A percentile compares a stretch with the other conserved stretches of the same genome.
These are phyloP conservation scores for Andrena haemorrhoa DNA, from an alignment of 2,888 invertebrate genomes.

Conservation along the genomic window DNA sequence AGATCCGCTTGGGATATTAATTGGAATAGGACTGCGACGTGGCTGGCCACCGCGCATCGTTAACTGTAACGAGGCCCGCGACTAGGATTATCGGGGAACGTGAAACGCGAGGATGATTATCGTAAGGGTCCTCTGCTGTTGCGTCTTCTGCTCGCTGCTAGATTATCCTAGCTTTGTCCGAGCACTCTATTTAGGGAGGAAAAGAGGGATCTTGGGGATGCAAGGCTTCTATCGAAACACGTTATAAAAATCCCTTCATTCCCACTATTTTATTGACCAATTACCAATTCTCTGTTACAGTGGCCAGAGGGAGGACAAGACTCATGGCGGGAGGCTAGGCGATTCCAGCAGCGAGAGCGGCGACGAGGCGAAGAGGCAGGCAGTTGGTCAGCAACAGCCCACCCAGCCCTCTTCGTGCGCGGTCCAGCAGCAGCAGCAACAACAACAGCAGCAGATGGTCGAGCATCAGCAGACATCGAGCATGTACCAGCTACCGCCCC, in stretches of 20 bases:
- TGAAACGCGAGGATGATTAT: background rate
- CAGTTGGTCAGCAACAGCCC: slow-evolving; percentile 71
- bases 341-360: slow-evolving; percentile 84
- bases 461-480: slow-evolving; percentile 79
- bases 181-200: no score
- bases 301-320: slow-evolving; percentile 82
- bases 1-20: slow-evolving; percentile 33
- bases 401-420: slow-evolving; percentile 72
- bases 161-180: background rate
- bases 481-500: slow-evolving; percentile 82
- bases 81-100: slow-evolving; percentile 6
- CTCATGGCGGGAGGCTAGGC: slow-evolving; percentile 78
- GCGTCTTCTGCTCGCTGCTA: background rate
- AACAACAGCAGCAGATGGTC: slow-evolving; percentile 77
- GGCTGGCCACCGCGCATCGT: slow-evolving; percentile 11
- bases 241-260: background rate
- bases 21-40: slow-evolving; percentile 5
- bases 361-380: slow-evolving; percentile 81
- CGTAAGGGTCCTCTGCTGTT: background rate
- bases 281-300: slow-evolving; percentile 69
- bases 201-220: no score
- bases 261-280: background rate
- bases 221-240: no score
- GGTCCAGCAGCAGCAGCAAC: slow-evolving; percentile 70
- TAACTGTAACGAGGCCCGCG: slow-evolving; percentile 6